Conservation (phyloP, 2,113 vertebrate species). For the Callaeas wilsoni region DNA sequence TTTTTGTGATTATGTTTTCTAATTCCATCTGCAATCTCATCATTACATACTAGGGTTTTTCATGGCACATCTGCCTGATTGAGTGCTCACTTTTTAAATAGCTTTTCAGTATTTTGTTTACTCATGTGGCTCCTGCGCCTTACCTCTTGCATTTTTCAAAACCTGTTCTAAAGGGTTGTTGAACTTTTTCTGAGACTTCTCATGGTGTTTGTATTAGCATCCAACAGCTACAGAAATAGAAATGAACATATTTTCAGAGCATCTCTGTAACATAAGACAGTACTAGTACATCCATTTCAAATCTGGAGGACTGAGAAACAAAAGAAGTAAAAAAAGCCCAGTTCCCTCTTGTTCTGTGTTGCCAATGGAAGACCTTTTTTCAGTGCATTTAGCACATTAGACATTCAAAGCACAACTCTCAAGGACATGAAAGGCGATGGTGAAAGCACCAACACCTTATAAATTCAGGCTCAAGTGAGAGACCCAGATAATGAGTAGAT, state of each 20-base stretch:
- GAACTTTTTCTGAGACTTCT: not conserved
- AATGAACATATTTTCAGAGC: not conserved
- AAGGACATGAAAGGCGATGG: not conserved
- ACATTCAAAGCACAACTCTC: not conserved
- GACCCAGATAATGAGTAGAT: not conserved
- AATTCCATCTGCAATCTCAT: not conserved
- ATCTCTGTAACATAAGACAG: not conserved
- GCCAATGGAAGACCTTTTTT: not conserved
- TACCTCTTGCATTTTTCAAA: not conserved
- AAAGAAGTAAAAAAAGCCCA: not conserved
- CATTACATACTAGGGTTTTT: not conserved
- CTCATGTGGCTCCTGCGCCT: not conserved
- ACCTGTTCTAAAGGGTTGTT: not conserved
- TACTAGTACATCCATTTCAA: not conserved
- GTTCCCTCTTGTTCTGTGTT: not conserved
- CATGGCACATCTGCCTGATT: not conserved
- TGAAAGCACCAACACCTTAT: not conserved
- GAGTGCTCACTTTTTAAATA: not conserved
- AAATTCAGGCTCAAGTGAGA: not conserved
- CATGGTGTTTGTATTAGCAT: not conserved
- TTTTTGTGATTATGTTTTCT: not conserved
- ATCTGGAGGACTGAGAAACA: not conserved
- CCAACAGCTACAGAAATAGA: not conserved
- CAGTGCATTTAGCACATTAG: not conserved
- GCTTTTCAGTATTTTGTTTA: not conserved